These are phyloP conservation scores for Sycophila sp. DNA, from an alignment of 1,140 invertebrate genomes.

Conservation along the genomic window DNA sequence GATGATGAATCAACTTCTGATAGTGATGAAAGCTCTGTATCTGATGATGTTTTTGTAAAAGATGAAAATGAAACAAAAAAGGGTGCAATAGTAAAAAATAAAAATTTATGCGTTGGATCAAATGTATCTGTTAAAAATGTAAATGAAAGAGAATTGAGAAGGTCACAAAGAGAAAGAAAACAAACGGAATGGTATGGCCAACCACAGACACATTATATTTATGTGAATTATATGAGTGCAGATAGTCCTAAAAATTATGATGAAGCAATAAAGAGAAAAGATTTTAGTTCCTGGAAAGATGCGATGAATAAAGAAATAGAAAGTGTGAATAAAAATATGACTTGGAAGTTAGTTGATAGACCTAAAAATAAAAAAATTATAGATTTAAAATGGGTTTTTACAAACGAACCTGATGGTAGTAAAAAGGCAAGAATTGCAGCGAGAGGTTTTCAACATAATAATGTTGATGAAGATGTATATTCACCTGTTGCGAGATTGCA, in stretches of 20 bases:
- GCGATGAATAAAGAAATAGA: constrained; percentile 33
- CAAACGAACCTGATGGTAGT: constrained; percentile 37
- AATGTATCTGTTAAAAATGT: too few relatives aligned
- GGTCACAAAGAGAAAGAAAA: too few relatives aligned
- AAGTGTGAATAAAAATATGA: constrained; percentile 39
- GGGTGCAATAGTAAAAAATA: too few relatives aligned
- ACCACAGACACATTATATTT: constrained; percentile 5
- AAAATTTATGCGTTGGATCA: too few relatives aligned
- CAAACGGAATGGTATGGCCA: not conserved
- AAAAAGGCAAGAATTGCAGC: constrained; percentile 43
- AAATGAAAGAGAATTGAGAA: too few relatives aligned
- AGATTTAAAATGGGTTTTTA: constrained; percentile 40
- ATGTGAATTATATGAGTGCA: constrained; percentile 1
- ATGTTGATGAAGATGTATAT: constrained; percentile 40
- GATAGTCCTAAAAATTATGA: constrained; percentile 3
- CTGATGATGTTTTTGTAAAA: not conserved
- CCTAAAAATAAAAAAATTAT: constrained; percentile 32
- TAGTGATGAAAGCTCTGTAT: not conserved
- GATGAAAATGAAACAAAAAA: constrained; percentile 2
- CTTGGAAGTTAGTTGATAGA: constrained; percentile 40
- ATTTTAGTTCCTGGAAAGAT: constrained; percentile 19
- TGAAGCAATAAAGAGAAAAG: not conserved
- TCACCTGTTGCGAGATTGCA: constrained; percentile 40
- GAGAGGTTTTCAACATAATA: constrained; percentile 39
- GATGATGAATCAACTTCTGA: not conserved